These are phyloP conservation scores for Solenopsis fugax DNA, from an alignment of 1,140 invertebrate species.

Conservation along the genomic window DNA sequence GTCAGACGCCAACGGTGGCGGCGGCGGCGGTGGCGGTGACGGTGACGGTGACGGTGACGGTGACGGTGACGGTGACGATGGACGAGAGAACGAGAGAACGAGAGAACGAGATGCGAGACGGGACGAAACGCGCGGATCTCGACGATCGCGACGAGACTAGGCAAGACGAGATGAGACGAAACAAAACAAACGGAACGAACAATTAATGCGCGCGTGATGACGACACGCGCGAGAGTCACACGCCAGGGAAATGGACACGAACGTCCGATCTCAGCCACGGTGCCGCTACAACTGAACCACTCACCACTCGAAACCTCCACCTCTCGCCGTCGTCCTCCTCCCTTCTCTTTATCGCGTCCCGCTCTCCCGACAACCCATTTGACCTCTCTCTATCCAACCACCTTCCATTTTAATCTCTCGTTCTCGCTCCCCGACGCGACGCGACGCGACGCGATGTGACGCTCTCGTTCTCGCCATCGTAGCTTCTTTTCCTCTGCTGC, in stretches of 20 bases:
- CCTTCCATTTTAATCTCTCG: slow-evolving; percentile 35
- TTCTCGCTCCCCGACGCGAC: slow-evolving; percentile 49
- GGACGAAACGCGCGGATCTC: too few relatives aligned
- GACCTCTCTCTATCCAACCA: slow-evolving; percentile 47
- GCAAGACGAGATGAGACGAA: slow-evolving; percentile 12
- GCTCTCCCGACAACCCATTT: slow-evolving; percentile 54
- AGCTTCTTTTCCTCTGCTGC: not conserved
- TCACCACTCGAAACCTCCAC: slow-evolving; percentile 82
- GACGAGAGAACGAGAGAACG: not conserved
- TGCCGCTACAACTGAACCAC: slow-evolving; percentile 84
- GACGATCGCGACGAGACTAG: not conserved
- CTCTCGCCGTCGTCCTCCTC: slow-evolving; percentile 74
- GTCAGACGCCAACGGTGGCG: slow-evolving; percentile 63
- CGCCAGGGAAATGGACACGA: slow-evolving; percentile 56
- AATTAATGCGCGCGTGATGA: slow-evolving; percentile 30
- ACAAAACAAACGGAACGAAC: slow-evolving; percentile 1
- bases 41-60: too few relatives aligned
- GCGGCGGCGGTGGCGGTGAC: not conserved
- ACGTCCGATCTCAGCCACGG: slow-evolving; percentile 79
- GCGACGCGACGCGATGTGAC: too few relatives aligned
- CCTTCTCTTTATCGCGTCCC: slow-evolving; percentile 68
- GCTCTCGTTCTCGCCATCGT: slow-evolving; percentile 36
- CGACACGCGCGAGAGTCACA: slow-evolving; percentile 40
- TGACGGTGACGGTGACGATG: too few relatives aligned
- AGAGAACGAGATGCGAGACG: not conserved